Evolutionary conservation across 2,113 vertebrate genomes (phyloP), one percentile per base, ranked within the genome.

Genomic region (Stercorarius parasiticus): DNA sequence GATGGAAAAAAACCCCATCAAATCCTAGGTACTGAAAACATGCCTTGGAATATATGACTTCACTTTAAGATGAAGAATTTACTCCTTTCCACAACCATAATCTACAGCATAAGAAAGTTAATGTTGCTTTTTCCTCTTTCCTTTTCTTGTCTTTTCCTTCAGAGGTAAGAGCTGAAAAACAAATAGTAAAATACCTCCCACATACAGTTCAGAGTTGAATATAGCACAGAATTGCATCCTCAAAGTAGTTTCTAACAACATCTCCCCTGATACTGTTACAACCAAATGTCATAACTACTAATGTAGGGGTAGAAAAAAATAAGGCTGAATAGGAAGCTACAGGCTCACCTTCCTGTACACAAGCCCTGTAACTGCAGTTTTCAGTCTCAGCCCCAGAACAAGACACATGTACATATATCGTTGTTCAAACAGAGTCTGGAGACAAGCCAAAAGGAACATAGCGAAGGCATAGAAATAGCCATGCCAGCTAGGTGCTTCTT

Each of bases 351-450:
- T 99, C 78, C 98, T 98, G 97, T 99, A 99, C 66, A 99, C 98
- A 45, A 99, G 98, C 49, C 99, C 99, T 29, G 98, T 99, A 29
- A 99, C 65, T 25, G 99, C 99, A 1, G 99, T 98, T 78, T 98
- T 99, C 69, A 99, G 98, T 87, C 99, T 98, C 98, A 99, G 95
- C 36, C 99, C 99, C 86, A 99, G 98, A 17, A 99, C 97, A 93
- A 99, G 99, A 96, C 98, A 98, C 43, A 97, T 94, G 94, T 99
- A 99, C 99, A 99, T 99, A 49, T 98, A 98, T 64, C 98, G 98
- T 36, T 99, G 99, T 94, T 99, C 99, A 78, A 99, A 99, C n/a
- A 99, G 96, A 1, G 98, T 99, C 97, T 99, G 99, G 34, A 99
- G 98, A 77, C 98, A 99, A 78, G 98, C 99, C 5, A 99, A 95